Percentiles rank a stretch among this genome's conserved stretches.
These are phyloP conservation scores for Argyresthia albistria DNA, from an alignment of 2,888 invertebrate species.

Conservation along the genomic window DNA sequence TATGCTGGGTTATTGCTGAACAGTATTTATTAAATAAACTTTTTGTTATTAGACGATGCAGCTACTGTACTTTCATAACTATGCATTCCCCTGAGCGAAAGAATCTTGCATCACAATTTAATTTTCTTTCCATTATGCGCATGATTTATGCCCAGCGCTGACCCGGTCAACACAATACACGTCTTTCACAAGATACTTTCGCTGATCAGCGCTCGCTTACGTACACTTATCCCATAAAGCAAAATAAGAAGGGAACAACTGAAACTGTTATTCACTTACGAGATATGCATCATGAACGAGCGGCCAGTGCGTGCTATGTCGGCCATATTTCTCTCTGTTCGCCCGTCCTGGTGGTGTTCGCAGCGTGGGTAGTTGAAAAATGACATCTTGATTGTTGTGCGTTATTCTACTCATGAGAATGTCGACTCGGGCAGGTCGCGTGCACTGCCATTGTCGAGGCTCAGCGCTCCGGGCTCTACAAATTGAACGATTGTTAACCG, in stretches of 20 bases:
- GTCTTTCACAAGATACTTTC: constrained; percentile 5
- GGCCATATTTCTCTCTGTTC: constrained; percentile 62
- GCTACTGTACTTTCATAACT: no score
- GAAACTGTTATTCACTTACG: constrained; percentile 45
- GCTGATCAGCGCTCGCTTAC: constrained; percentile 22
- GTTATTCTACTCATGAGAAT: constrained; percentile 69
- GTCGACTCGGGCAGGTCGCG: constrained; percentile 51
- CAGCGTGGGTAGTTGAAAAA: constrained; percentile 72
- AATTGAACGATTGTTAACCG: constrained; percentile 70
- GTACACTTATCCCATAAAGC: constrained; percentile 17
- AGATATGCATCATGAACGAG: constrained; percentile 59
- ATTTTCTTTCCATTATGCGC: no score
- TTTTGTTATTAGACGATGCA: no score
- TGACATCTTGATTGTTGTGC: constrained; percentile 72
- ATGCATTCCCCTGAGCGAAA: no score
- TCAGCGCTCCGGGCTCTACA: constrained; percentile 49
- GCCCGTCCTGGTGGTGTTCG: constrained; percentile 34
- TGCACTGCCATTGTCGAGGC: constrained; percentile 53
- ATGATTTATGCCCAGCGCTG: background rate
- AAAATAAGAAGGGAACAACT: constrained; percentile 41
- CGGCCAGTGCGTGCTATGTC: constrained; percentile 56
- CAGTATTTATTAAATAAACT: no score
- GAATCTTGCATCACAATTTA: no score
- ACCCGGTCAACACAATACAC: background rate
- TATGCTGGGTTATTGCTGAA: no score